Percentiles rank a stretch among this genome's conserved stretches.
Conservation (phyloP, 2,797 vertebrate genomes). For the Ciconia nigra region DNA sequence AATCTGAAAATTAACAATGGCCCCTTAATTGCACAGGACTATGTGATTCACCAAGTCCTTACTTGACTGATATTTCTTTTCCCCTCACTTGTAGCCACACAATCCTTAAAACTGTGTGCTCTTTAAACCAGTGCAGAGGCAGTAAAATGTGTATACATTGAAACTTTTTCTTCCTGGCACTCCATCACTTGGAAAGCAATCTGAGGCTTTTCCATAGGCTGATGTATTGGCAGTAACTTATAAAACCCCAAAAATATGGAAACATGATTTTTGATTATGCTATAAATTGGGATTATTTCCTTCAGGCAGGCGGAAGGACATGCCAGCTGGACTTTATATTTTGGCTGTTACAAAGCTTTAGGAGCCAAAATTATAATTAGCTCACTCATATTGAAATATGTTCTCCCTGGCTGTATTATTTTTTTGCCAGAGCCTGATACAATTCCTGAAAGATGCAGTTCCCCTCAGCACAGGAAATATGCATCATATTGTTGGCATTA, state of each 20-base stretch:
- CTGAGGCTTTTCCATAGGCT: slow-evolving; percentile 43
- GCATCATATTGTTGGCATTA: background rate
- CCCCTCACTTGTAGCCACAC: background rate
- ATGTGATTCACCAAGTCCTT: slow-evolving; percentile 56
- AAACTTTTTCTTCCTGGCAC: slow-evolving; percentile 33
- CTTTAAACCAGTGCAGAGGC: slow-evolving; percentile 39
- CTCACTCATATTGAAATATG: slow-evolving; percentile 55
- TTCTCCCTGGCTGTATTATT: slow-evolving; percentile 17
- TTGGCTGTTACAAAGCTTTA: slow-evolving; percentile 43
- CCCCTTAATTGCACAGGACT: slow-evolving; percentile 65
- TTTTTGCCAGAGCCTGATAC: slow-evolving; percentile 42
- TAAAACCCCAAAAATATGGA: slow-evolving; percentile 10
- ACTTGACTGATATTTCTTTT: slow-evolving; percentile 16
- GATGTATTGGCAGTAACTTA: slow-evolving; percentile 48
- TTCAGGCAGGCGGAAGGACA: slow-evolving; percentile 48
- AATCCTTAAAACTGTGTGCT: background rate
- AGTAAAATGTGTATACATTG: slow-evolving; percentile 36
- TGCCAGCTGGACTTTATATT: slow-evolving; percentile 63
- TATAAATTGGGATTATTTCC: slow-evolving; percentile 58
- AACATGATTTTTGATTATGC: slow-evolving; percentile 54
- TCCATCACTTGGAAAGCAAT: slow-evolving; percentile 48
- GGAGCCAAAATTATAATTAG: slow-evolving; percentile 67
- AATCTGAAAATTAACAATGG: slow-evolving; percentile 75
- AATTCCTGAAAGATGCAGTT: slow-evolving; percentile 37
- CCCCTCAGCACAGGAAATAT: background rate